Evolutionary conservation across 2,888 invertebrate genomes (phyloP).

Genomic region (Taphrorychus bicolor): DNA sequence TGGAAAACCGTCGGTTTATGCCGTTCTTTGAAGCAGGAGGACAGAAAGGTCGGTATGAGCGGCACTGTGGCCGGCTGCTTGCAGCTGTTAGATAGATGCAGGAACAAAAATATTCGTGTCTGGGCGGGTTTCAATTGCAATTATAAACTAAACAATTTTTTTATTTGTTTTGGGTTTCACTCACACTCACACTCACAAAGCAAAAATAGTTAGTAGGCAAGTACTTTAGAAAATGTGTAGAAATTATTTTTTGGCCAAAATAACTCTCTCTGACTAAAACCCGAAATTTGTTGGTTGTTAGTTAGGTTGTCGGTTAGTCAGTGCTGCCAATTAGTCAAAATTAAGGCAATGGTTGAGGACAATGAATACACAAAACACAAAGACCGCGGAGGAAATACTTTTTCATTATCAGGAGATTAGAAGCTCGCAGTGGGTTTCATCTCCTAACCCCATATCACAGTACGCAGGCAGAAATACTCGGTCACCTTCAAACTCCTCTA

Average conservation of each 20-base stretch:
- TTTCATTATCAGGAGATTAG: constrained; percentile 9
- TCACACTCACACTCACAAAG: no score
- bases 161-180: no score
- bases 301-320: not conserved
- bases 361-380: constrained; percentile 13
- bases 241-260: no score
- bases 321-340: constrained; percentile 16
- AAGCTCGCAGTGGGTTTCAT: not conserved
- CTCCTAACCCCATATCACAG: no score
- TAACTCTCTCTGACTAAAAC: not conserved
- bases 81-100: no score
- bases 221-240: no score
- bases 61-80: not conserved
- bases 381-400: constrained; percentile 16
- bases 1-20: constrained; percentile 34
- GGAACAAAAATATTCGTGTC: no score
- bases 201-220: no score
- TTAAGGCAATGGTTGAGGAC: constrained; percentile 3
- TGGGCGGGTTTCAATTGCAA: no score
- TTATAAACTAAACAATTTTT: no score
- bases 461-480: not conserved
- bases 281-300: not conserved
- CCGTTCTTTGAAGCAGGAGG: constrained; percentile 29
- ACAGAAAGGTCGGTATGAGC: constrained; percentile 10
- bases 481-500: not conserved